Percentiles rank a stretch among this genome's conserved stretches.
Conservation (phyloP, 2,888 invertebrate species). For the Diogma glabrata region DNA sequence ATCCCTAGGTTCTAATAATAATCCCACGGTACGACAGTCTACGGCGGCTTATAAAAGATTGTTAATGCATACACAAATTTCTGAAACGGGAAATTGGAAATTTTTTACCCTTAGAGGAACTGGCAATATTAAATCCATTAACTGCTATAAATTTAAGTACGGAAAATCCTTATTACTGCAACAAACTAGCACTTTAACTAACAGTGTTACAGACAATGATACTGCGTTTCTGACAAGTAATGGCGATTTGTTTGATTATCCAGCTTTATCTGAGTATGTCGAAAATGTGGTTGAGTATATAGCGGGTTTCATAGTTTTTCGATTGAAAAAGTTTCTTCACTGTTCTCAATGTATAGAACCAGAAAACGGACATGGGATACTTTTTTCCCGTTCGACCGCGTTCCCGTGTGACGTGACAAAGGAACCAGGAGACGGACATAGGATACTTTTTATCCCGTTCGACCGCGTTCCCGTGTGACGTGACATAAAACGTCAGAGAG, state of each 20-base stretch:
- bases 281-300: conserved; percentile 2
- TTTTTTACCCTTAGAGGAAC: neutral
- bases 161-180: neutral
- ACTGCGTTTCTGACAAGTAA: neutral
- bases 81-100: neutral
- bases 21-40: conserved; percentile 1
- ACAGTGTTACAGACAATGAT: neutral
- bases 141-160: conserved; percentile 2
- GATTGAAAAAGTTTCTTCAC: neutral
- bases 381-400: too few species aligned
- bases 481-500: too few species aligned
- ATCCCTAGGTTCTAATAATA: conserved; percentile 1
- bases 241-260: neutral
- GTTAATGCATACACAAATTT: neutral
- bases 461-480: too few species aligned
- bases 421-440: too few species aligned
- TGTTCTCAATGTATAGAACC: too few species aligned
- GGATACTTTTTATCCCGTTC: too few species aligned
- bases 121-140: neutral
- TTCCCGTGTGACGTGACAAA: too few species aligned
- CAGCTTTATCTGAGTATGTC: neutral
- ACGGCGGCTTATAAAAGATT: neutral
- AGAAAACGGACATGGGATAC: too few species aligned
- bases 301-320: neutral
- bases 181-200: neutral